A percentile compares a stretch with the other conserved stretches of the same genome.
Evolutionary conservation across 1,140 invertebrate species (phyloP).

Genomic region (Diabrotica undecimpunctata): DNA sequence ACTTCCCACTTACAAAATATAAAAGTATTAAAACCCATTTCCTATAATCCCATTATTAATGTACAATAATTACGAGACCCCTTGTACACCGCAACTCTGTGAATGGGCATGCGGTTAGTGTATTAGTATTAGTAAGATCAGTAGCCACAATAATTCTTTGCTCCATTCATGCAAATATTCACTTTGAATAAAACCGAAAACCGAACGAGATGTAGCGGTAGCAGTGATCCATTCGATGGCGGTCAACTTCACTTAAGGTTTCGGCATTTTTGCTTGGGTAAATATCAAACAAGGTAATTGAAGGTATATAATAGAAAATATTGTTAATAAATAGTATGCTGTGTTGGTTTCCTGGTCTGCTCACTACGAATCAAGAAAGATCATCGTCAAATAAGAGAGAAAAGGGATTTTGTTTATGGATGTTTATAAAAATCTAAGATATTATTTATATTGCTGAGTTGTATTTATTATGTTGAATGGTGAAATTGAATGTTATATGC

Average conservation of each 20-base stretch:
- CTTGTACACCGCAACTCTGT: background rate
- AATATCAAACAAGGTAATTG: background rate
- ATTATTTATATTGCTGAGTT: too few relatives aligned
- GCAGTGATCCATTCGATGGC: background rate
- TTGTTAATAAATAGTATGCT: background rate
- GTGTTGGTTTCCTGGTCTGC: background rate
- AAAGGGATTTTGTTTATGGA: too few relatives aligned
- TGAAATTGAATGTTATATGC: too few relatives aligned
- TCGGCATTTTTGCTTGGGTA: background rate
- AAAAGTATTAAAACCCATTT: background rate
- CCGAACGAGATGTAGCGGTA: background rate
- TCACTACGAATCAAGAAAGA: too few relatives aligned
- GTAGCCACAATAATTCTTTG: conserved; percentile 1
- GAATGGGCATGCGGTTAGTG: background rate
- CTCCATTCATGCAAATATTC: background rate
- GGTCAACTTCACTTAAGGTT: background rate
- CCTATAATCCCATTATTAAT: background rate
- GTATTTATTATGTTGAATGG: too few relatives aligned
- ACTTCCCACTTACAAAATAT: background rate
- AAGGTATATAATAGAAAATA: background rate
- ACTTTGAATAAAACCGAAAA: background rate
- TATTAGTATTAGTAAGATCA: background rate
- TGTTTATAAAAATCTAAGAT: too few relatives aligned
- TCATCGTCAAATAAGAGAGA: too few relatives aligned
- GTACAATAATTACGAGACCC: background rate